phyloP scores from a whole-genome alignment of 2,797 vertebrate genomes.

The Toxotes lorentzi region DNA sequence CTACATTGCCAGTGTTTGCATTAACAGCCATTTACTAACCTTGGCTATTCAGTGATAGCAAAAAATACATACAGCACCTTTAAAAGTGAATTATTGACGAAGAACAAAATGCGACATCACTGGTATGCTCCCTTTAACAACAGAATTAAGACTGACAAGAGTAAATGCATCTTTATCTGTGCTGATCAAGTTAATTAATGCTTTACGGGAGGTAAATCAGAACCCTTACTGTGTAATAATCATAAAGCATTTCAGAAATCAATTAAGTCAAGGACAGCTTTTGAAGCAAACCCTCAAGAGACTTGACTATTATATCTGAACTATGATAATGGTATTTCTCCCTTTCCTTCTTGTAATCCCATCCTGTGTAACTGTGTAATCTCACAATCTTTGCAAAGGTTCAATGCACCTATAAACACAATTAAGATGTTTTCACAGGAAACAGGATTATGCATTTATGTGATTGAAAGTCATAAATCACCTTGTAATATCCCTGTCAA shows the following conservation, averaged over 20 bases:
- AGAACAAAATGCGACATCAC: neutral
- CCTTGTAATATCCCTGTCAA: slow-evolving; percentile 60
- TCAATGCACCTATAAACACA: slow-evolving; percentile 67
- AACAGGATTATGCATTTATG: slow-evolving; percentile 66
- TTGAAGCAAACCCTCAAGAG: slow-evolving; percentile 29
- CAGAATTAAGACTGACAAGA: neutral
- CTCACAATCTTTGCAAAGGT: slow-evolving; percentile 54
- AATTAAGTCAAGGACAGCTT: slow-evolving; percentile 36
- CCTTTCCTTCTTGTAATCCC: slow-evolving; percentile 45
- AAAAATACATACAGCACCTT: no score
- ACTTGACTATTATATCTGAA: slow-evolving; percentile 24
- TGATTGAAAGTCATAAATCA: slow-evolving; percentile 75
- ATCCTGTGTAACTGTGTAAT: slow-evolving; percentile 56
- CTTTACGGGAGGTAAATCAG: slow-evolving; percentile 47
- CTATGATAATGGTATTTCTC: slow-evolving; percentile 17
- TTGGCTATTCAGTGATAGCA: no score
- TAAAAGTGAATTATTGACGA: slow-evolving; percentile 4
- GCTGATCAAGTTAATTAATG: slow-evolving; percentile 27
- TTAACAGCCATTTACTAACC: no score
- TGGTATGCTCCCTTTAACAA: neutral
- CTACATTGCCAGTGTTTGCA: no score
- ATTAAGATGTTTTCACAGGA: slow-evolving; percentile 65
- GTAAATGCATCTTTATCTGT: slow-evolving; percentile 12
- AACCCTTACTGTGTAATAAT: slow-evolving; percentile 38
- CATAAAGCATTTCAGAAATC: slow-evolving; percentile 47